These are phyloP conservation scores for Escarpia spicata DNA, from an alignment of 2,888 invertebrate species.

Conservation along the genomic window DNA sequence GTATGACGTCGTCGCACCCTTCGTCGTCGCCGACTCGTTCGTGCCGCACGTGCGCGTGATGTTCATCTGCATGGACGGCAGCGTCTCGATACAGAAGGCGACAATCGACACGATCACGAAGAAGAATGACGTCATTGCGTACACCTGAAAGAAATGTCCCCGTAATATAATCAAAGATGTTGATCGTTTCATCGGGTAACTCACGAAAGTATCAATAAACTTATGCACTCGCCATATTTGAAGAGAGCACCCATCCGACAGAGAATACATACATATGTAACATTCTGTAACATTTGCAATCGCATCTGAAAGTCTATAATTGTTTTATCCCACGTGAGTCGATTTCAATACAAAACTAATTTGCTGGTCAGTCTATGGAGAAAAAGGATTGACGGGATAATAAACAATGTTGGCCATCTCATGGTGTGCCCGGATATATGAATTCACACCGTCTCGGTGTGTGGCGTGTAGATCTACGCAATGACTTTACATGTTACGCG, in stretches of 20 bases:
- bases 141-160: conserved; percentile 48
- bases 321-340: too few species aligned
- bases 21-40: background rate
- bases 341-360: too few species aligned
- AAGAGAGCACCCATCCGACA: too few species aligned
- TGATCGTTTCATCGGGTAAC: background rate
- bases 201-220: too few species aligned
- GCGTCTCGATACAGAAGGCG: conserved; percentile 62
- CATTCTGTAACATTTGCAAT: too few species aligned
- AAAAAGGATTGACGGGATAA: background rate
- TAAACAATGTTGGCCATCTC: background rate
- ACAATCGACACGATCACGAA: conserved; percentile 61
- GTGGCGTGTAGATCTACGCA: background rate
- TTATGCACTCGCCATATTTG: too few species aligned
- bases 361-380: background rate
- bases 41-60: conserved; percentile 34
- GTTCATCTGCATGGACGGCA: conserved; percentile 52
- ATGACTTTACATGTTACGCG: background rate
- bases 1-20: conserved; percentile 19
- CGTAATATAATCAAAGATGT: background rate
- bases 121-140: conserved; percentile 60
- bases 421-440: background rate
- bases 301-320: too few species aligned
- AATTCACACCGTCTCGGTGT: background rate
- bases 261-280: too few species aligned